These are phyloP conservation scores for Ophion ventricosus DNA, from an alignment of 2,888 invertebrate genomes.

Conservation along the genomic window DNA sequence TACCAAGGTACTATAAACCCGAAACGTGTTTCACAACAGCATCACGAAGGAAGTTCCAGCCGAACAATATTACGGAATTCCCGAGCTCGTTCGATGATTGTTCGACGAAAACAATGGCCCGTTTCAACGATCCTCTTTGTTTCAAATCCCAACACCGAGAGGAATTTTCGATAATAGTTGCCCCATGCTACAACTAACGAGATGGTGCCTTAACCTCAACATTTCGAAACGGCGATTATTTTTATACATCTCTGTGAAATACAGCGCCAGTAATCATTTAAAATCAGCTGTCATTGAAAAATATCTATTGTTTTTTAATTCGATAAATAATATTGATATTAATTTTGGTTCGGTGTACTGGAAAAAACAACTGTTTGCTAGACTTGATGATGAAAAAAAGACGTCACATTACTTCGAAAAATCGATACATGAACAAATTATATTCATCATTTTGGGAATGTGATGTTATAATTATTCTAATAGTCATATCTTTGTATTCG, in stretches of 20 bases:
- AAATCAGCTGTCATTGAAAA: too few species aligned
- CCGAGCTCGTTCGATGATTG: conserved; percentile 45
- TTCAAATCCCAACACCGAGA: conserved; percentile 8
- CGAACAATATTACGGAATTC: conserved; percentile 63
- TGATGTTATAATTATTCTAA: not conserved
- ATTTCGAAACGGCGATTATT: not conserved
- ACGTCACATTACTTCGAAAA: not conserved
- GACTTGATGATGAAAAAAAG: not conserved
- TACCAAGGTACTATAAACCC: conserved; percentile 40
- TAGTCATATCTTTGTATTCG: not conserved
- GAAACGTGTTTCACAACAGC: conserved; percentile 37
- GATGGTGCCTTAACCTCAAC: not conserved
- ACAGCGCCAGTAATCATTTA: too few species aligned
- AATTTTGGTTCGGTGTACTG: not conserved
- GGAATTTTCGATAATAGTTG: conserved; percentile 19
- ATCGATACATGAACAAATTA: not conserved
- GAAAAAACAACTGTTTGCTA: not conserved
- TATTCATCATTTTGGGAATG: not conserved
- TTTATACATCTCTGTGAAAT: not conserved
- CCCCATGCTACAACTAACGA: not conserved
- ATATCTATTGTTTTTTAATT: not conserved
- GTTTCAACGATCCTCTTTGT: conserved; percentile 41
- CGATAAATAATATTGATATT: not conserved
- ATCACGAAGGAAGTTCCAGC: conserved; percentile 55
- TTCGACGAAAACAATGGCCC: conserved; percentile 58